A percentile compares a stretch with the other conserved stretches of the same genome.
These are phyloP conservation scores for Tychaedon coryphoeus DNA, from an alignment of 2,113 vertebrate genomes.

Conservation along the genomic window DNA sequence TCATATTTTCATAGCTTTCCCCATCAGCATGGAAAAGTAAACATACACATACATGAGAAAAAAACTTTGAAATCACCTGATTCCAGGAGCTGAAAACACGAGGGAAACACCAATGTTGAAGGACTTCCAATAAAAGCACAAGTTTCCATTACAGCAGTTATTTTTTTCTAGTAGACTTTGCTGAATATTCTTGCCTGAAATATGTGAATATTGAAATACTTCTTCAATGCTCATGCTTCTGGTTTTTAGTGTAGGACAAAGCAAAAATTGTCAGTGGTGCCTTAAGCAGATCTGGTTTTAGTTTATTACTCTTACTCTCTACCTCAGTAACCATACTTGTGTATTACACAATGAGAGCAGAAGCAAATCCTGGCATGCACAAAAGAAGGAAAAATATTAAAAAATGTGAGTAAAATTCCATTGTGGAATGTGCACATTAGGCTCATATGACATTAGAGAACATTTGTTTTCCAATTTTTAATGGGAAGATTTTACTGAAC, in stretches of 20 bases:
- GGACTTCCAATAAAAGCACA: neutral
- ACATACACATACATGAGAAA: neutral
- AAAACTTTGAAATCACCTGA: neutral
- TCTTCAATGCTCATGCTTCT: neutral
- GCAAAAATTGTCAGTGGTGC: neutral
- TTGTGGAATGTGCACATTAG: neutral
- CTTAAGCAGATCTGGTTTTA: neutral
- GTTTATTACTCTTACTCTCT: neutral
- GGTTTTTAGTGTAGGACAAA: neutral
- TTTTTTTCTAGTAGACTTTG: neutral
- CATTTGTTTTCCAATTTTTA: neutral
- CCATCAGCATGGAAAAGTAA: neutral
- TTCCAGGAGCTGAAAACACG: neutral
- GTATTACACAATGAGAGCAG: neutral
- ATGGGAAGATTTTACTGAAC: neutral
- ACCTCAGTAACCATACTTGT: neutral
- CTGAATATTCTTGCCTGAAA: neutral
- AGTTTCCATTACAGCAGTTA: neutral
- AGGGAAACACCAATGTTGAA: neutral
- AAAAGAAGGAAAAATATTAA: neutral
- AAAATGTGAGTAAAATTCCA: neutral
- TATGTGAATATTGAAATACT: neutral
- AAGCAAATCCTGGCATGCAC: neutral
- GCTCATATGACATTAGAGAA: neutral
- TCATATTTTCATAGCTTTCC: neutral